Conservation (phyloP, 1,140 invertebrate species). For the Wasmannia auropunctata region DNA sequence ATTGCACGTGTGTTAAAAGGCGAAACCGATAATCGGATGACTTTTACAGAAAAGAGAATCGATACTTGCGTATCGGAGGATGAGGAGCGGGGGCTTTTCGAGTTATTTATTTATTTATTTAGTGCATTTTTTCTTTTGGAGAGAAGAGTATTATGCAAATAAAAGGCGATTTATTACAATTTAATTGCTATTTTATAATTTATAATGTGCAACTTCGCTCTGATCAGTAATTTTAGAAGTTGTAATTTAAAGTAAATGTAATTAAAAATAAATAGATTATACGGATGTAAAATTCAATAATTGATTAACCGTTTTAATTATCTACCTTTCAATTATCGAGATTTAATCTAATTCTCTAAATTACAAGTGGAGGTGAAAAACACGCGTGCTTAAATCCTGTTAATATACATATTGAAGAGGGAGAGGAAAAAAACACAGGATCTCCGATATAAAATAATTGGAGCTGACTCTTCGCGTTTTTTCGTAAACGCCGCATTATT, state of each 20-base stretch:
- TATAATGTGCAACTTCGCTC: not conserved
- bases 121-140: not conserved
- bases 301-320: not conserved
- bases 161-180: not conserved
- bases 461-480: not conserved
- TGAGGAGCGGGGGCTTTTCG: no score
- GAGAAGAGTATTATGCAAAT: not conserved
- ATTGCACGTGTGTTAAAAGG: not conserved
- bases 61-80: not conserved
- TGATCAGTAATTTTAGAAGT: not conserved
- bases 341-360: not conserved
- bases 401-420: not conserved
- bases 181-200: not conserved
- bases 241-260: no score
- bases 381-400: not conserved
- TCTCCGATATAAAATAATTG: slow-evolving; percentile 10
- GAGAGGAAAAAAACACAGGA: not conserved
- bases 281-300: not conserved
- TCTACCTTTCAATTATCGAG: not conserved
- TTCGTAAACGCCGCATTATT: not conserved
- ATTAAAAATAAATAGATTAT: not conserved
- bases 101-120: no score
- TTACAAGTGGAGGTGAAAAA: not conserved
- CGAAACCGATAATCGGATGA: not conserved
- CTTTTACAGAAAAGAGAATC: slow-evolving; percentile 1